These are phyloP conservation scores for Melanotaenia trifasciata DNA, from an alignment of 2,797 vertebrate genomes.

Conservation along the genomic window DNA sequence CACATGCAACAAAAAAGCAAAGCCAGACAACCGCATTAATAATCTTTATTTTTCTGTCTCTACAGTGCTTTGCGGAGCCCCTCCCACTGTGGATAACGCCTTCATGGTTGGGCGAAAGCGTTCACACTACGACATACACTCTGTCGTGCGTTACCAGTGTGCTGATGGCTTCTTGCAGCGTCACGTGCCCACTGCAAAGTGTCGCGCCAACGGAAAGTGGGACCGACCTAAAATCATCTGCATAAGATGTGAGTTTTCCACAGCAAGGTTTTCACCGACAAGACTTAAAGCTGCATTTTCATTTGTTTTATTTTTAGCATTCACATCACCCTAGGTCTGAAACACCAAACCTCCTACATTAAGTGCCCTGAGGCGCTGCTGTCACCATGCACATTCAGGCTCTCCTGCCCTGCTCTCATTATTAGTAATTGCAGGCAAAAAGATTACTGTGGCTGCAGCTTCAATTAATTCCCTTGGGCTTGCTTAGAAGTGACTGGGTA, in stretches of 20 bases:
- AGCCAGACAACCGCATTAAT: neutral
- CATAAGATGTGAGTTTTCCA: conserved; percentile 89
- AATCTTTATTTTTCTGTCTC: conserved; percentile 22
- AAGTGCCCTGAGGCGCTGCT: conserved; percentile 45
- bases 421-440: conserved; percentile 69
- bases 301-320: conserved; percentile 44
- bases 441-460: conserved; percentile 44
- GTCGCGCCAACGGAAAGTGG: conserved; percentile 94
- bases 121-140: conserved; percentile 92
- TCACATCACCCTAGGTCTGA: conserved; percentile 3
- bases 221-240: conserved; percentile 94
- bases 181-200: conserved; percentile 91
- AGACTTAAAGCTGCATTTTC: conserved; percentile 7
- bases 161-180: conserved; percentile 90
- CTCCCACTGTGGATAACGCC: conserved; percentile 90
- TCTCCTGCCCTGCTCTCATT: conserved; percentile 53
- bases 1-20: neutral
- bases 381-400: conserved; percentile 46
- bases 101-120: conserved; percentile 88
- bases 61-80: conserved; percentile 91
- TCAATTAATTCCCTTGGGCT: conserved; percentile 54
- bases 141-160: conserved; percentile 93
- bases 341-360: conserved; percentile 29
- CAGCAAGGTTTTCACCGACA: neutral
- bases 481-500: conserved; percentile 43